A percentile compares a stretch with the other conserved stretches of the same genome.
These are phyloP conservation scores for Pantherophis vulpinus DNA, from an alignment of 2,797 vertebrate genomes.

Conservation along the genomic window DNA sequence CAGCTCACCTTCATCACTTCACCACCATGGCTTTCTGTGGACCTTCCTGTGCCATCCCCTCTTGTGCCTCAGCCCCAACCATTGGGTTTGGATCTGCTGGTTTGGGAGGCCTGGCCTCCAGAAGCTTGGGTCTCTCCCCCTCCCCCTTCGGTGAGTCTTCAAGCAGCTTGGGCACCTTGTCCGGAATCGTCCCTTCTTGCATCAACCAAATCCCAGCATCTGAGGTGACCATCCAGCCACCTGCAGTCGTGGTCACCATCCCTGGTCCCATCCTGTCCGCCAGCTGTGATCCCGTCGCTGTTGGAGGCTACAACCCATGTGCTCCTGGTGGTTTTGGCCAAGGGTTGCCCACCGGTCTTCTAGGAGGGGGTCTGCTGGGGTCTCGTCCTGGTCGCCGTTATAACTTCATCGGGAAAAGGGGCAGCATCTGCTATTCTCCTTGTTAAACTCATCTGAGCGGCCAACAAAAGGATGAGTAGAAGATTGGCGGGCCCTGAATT, in stretches of 20 bases:
- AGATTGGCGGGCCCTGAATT: not conserved
- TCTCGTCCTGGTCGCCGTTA: not conserved
- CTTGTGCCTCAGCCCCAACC: not conserved
- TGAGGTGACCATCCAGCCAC: fast-evolving
- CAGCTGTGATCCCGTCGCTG: fast-evolving
- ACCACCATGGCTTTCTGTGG: not conserved
- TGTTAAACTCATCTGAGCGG: not conserved
- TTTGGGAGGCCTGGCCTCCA: not conserved
- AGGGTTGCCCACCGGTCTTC: not conserved
- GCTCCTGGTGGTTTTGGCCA: not conserved
- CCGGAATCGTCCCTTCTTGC: not conserved
- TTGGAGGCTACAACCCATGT: not conserved
- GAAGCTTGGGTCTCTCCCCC: not conserved
- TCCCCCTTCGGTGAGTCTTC: not conserved
- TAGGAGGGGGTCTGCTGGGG: not conserved
- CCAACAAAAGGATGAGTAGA: not conserved
- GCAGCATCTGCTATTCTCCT: not conserved
- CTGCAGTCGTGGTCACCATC: fast-evolving
- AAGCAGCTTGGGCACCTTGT: not conserved
- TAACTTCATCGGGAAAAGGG: not conserved
- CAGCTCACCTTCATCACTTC: not conserved
- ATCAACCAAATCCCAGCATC: not conserved
- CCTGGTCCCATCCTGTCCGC: not conserved
- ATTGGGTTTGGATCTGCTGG: not conserved
- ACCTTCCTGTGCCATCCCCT: not conserved